Evolutionary conservation across 2,113 vertebrate species (phyloP).

Genomic region (Gobiocypris rarus): DNA sequence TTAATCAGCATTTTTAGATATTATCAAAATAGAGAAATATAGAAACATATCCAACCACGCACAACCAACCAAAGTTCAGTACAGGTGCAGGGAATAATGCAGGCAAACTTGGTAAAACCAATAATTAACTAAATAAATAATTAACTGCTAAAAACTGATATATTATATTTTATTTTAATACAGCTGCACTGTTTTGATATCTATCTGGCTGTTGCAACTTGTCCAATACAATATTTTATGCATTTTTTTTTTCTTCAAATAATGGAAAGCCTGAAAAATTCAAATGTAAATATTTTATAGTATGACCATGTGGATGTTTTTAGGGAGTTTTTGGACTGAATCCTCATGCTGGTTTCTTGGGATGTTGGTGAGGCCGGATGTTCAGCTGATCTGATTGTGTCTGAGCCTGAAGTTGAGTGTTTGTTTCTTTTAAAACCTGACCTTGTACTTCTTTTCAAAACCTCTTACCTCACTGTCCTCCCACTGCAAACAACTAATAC

Average conservation of each 20-base stretch:
- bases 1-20: not conserved
- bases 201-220: too few species aligned
- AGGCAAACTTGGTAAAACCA: too few species aligned
- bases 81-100: not conserved
- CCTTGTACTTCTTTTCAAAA: constrained; percentile 69
- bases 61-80: not conserved
- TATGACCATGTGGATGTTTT: not conserved
- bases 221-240: too few species aligned
- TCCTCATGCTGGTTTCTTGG: constrained; percentile 66
- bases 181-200: too few species aligned
- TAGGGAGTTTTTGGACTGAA: constrained; percentile 48
- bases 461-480: constrained; percentile 65
- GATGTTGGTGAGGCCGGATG: constrained; percentile 70
- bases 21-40: too few species aligned
- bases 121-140: too few species aligned
- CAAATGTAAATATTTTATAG: not conserved
- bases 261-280: not conserved
- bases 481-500: constrained; percentile 35
- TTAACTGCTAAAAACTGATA: too few species aligned
- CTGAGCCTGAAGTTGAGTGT: constrained; percentile 74
- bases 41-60: not conserved
- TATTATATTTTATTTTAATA: too few species aligned
- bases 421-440: constrained; percentile 79
- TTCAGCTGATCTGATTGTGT: constrained; percentile 76
- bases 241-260: too few species aligned